These are phyloP conservation scores for Rhagophthalmus giganteus DNA, from an alignment of 2,888 invertebrate species.

Conservation along the genomic window DNA sequence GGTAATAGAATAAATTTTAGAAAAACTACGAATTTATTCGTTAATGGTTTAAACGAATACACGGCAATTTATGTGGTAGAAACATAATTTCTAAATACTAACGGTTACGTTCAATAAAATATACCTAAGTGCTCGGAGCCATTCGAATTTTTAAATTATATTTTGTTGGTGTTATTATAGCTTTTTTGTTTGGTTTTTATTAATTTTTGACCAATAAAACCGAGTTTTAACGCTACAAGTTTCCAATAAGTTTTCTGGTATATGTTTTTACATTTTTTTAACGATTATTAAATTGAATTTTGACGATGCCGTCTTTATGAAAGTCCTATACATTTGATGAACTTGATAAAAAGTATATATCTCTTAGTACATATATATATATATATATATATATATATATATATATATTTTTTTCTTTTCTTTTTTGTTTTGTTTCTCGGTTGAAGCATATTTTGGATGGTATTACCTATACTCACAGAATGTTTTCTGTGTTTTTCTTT, in stretches of 20 bases:
- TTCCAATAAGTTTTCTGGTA: conserved; percentile 16
- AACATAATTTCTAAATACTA: conserved; percentile 2
- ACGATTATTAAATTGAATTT: conserved; percentile 25
- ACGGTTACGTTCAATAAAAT: conserved; percentile 7
- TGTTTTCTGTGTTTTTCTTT: no score
- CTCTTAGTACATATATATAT: no score
- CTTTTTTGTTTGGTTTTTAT: no score
- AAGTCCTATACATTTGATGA: no score
- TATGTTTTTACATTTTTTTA: conserved; percentile 18
- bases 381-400: no score
- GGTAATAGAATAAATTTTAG: conserved; percentile 12
- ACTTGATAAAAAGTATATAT: no score
- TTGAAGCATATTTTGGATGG: no score
- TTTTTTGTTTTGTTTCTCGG: no score
- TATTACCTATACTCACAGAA: no score
- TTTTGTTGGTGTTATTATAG: no score
- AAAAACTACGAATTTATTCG: conserved; percentile 13
- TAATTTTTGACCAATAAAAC: conserved; percentile 14
- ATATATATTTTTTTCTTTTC: no score
- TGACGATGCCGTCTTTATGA: no score
- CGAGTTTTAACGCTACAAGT: conserved; percentile 15
- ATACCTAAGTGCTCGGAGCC: conserved; percentile 1
- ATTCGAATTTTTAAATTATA: conserved; percentile 6
- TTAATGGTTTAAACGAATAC: conserved; percentile 4
- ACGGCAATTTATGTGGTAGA: background rate